phyloP scores from a whole-genome alignment of 2,113 vertebrate genomes.

The Callithrix jacchus region DNA sequence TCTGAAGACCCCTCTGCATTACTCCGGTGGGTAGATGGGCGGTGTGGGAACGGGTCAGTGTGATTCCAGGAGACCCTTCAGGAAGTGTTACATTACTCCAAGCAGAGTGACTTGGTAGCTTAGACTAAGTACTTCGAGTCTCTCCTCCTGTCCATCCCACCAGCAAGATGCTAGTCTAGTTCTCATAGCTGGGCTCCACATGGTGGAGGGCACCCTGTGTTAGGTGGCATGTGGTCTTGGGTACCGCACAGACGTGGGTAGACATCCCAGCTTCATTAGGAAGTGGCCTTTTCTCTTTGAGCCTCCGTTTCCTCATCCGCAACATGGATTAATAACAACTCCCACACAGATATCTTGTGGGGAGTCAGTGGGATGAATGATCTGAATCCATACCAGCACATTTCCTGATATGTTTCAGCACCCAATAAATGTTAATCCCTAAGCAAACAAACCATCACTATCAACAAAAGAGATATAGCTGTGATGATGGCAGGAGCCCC shows the following conservation, averaged over 20 bases:
- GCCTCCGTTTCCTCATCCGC: not conserved
- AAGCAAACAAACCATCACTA: not conserved
- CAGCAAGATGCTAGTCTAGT: not conserved
- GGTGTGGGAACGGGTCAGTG: not conserved
- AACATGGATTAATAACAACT: not conserved
- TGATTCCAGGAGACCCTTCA: not conserved
- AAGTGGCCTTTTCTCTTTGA: not conserved
- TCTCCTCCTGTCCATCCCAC: not conserved
- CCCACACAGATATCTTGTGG: not conserved
- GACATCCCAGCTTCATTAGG: not conserved
- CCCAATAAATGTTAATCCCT: not conserved
- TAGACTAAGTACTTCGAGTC: not conserved
- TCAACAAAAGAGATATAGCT: not conserved
- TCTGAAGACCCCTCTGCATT: not conserved
- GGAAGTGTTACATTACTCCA: not conserved
- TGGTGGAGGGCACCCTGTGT: accelerated
- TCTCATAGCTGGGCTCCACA: not conserved
- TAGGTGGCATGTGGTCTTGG: not conserved
- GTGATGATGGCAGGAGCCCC: accelerated
- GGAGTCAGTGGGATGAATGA: not conserved
- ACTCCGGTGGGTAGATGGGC: not conserved
- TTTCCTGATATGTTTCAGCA: not conserved
- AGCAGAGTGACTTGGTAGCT: not conserved
- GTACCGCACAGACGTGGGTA: not conserved
- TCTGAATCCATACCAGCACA: no score